Evolutionary conservation across 2,888 invertebrate genomes (phyloP), one percentile per base, ranked within the genome.

Genomic region (Cremastinae sp.): DNA sequence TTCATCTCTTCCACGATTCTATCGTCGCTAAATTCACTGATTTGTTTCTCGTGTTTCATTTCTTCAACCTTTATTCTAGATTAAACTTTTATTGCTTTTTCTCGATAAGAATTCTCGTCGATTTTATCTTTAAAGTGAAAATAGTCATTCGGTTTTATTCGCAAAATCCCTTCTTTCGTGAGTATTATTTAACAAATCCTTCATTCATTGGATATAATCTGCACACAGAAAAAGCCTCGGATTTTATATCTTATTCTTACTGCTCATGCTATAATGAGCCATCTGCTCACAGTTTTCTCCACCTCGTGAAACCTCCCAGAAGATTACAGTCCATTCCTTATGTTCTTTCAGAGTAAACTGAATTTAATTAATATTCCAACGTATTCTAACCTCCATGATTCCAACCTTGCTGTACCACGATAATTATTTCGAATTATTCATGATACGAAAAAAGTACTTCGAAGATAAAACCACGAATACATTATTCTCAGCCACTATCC

Each of bases 91-190:
- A 41, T 41, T 49, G 10, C 54, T 18, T 16, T 64, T 43, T 65
- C 56, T 56, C 22, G 41, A 62, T 74, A 68, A 74, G 41, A n/a
- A n/a, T n/a, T n/a, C 43, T 16, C 22, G 14, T 54, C 14, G 16
- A 36, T 49, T 22, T 22, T 59, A 14, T 34, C 2, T 14, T 73
- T 72, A 77, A 77, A 81, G 81, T 84, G 82, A 80, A 83, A 80
- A 73, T 47, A n/a, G 20, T 14, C 36, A 4, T 3, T 10, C 34
- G 14, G 34, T 1, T 10, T 22, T 4, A 22, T 34, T 28, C 14
- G 8, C 1, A 28, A 8, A 8, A 1, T 53, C 12, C 5, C 28
- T 34, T 28, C 5, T 8, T 7, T 45, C 45, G 12, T 45, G 43
- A 12, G 1, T 12, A 10, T 45, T 12, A n/a, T 12, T 45, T 45